Base-by-base conservation (phyloP, 2,113 vertebrate species). In the Mastomys natalensis region DNA sequence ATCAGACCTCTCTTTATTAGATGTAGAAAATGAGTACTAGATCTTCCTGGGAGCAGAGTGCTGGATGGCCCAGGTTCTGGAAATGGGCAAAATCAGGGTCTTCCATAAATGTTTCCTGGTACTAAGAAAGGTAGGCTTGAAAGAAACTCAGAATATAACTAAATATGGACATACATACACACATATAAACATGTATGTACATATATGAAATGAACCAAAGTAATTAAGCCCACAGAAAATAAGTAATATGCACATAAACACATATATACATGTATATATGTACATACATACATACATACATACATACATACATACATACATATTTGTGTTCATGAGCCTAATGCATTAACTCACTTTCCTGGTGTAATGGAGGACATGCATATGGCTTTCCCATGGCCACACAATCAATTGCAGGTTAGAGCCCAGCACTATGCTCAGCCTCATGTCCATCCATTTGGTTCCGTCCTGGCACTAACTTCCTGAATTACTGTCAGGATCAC, bases 1-100 rank as follows among this genome's bases (percentile, higher is more conserved):
- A 80, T 95, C 77, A 89, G 68, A 37, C 72, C 72, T 77, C 60
- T 95, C 40, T 86, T 74, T 72, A 48, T 77, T n/a, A 95, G 55
- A n/a, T 29, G 76, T n/a, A 5, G 72, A 90, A 37, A 88, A 60
- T 43, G 7, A 5, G 9, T 68, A 84, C 84, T 0, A 87, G 58
- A 34, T 40, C 93, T 87, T 95, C 73, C 64, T 45, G 40, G 24
- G 80, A 89, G 62, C 10, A 72, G 40, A 31, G 82, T 48, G 51
- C 58, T 10, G 2, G 29, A 19, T 34, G 12, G 37, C 55, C 74
- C 26, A 31, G 51, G 92, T 53, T 66, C 37, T n/a, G 53, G 16
- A 87, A 16, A 5, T 88, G 19, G 77, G 43, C 3, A 29, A 68
- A 15, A 19, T 2, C n/a, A 91, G 51, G 78, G 31, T 95, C 72